These are phyloP conservation scores for Prionace glauca DNA, from an alignment of 2,797 vertebrate genomes.

Conservation along the genomic window DNA sequence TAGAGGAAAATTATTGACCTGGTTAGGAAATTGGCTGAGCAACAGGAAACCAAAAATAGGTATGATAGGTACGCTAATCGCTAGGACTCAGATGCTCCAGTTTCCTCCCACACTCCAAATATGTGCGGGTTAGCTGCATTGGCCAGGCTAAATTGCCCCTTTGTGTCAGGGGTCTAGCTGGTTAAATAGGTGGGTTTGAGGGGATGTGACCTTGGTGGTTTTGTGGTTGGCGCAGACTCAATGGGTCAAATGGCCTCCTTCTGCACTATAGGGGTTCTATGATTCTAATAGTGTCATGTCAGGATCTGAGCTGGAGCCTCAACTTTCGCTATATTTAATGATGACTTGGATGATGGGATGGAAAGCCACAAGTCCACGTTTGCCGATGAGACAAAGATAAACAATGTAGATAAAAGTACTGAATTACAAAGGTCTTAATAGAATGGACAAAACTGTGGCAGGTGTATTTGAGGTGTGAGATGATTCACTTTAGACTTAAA, in stretches of 20 bases:
- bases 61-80: neutral
- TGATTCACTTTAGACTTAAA: neutral
- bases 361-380: no score
- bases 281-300: neutral
- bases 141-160: no score
- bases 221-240: no score
- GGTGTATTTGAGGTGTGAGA: neutral
- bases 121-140: no score
- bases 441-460: neutral
- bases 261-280: no score
- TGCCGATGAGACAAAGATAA: no score
- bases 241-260: no score
- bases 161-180: no score
- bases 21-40: neutral
- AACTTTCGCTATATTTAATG: neutral
- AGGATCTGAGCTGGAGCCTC: neutral
- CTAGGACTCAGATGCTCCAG: neutral
- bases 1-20: neutral
- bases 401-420: neutral
- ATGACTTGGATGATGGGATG: neutral
- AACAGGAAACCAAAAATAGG: no score
- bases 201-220: no score
- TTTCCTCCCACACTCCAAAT: no score
- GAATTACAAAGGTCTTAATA: neutral
- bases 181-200: no score